phyloP scores from a whole-genome alignment of 2,888 invertebrate species.

The Sphaerophoria taeniata region DNA sequence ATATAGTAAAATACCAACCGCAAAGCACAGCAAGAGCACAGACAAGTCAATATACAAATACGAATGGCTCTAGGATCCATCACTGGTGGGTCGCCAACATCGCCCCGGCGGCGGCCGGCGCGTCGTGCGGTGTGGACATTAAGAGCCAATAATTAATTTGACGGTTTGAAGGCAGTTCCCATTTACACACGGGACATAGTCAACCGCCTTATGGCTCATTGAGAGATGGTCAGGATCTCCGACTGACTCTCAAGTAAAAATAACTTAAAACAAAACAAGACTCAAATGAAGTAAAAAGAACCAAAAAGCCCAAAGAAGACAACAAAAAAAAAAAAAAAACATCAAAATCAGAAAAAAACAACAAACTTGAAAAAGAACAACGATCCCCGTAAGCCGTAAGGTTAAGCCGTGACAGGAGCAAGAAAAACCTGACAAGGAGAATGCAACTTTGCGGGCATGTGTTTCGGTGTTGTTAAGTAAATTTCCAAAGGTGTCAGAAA shows the following conservation, averaged over 20 bases:
- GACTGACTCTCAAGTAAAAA: slow-evolving; percentile 63
- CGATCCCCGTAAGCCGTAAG: slow-evolving; percentile 71
- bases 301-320: slow-evolving; percentile 35
- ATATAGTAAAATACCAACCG: slow-evolving; percentile 9
- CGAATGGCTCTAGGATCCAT: slow-evolving; percentile 55
- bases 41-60: slow-evolving; percentile 62
- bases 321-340: slow-evolving; percentile 37
- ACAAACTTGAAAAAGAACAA: slow-evolving; percentile 8
- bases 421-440: slow-evolving; percentile 75
- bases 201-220: slow-evolving; percentile 29
- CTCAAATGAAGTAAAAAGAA: slow-evolving; percentile 30
- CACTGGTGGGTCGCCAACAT: neutral
- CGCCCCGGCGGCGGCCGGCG: no score
- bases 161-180: slow-evolving; percentile 56
- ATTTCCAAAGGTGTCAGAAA: slow-evolving; percentile 83
- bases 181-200: slow-evolving; percentile 39
- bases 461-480: slow-evolving; percentile 75
- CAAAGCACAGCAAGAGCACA: slow-evolving; percentile 14
- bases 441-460: slow-evolving; percentile 74
- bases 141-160: slow-evolving; percentile 70
- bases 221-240: slow-evolving; percentile 61
- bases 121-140: slow-evolving; percentile 15
- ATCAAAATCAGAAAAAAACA: slow-evolving; percentile 16
- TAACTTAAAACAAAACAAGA: slow-evolving; percentile 46
- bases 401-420: slow-evolving; percentile 74